Conservation (phyloP, 2,888 invertebrate species). For the Papilio demoleus region DNA sequence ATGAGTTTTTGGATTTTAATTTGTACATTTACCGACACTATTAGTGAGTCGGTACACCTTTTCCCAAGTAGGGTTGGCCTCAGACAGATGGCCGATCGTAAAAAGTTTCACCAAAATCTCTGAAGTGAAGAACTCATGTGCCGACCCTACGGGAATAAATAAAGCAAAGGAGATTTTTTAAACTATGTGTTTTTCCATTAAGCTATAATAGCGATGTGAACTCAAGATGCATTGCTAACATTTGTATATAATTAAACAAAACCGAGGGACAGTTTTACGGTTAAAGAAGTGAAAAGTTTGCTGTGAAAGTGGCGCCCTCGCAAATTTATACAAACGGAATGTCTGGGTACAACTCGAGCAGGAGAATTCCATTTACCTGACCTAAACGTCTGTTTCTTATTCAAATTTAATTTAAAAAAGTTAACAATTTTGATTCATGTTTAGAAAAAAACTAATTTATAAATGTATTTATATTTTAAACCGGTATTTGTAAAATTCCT, state of each 20-base stretch:
- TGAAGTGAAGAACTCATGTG: no score
- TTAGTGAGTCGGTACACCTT: no score
- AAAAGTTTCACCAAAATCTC: no score
- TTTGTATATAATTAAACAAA: conserved; percentile 32
- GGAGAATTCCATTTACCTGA: conserved; percentile 67
- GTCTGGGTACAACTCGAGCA: conserved; percentile 53
- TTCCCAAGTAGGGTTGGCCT: no score
- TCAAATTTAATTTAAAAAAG: conserved; percentile 25
- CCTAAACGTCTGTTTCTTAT: conserved; percentile 43
- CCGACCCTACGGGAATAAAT: no score
- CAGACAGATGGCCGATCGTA: no score
- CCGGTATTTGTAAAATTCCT: background rate
- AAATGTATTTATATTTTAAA: background rate
- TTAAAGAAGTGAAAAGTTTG: conserved; percentile 50
- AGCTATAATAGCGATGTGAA: background rate
- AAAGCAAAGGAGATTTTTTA: no score
- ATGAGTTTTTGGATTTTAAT: no score
- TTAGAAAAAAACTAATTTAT: conserved; percentile 19
- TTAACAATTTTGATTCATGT: conserved; percentile 3
- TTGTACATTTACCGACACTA: no score
- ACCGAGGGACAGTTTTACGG: conserved; percentile 45
- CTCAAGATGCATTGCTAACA: conserved; percentile 14
- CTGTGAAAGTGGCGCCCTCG: conserved; percentile 48
- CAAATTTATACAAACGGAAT: conserved; percentile 61
- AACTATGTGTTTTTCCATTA: conserved; percentile 1